These are phyloP conservation scores for Equus quagga DNA, from an alignment of 2,113 vertebrate species.

Conservation along the genomic window DNA sequence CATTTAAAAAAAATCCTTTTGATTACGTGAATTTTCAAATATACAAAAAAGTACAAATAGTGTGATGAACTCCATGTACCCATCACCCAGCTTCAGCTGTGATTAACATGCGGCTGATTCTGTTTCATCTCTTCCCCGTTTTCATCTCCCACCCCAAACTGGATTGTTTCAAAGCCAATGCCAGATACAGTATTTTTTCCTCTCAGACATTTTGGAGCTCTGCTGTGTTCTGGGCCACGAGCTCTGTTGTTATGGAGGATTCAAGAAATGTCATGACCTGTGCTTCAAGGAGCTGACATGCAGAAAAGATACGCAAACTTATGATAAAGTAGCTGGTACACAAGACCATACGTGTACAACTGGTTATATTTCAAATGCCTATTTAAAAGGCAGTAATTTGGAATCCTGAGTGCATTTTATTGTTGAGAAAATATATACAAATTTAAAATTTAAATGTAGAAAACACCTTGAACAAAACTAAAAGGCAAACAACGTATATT, in stretches of 20 bases:
- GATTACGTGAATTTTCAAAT: slow-evolving; percentile 57
- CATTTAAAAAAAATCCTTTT: slow-evolving; percentile 20
- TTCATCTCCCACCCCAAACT: slow-evolving; percentile 3
- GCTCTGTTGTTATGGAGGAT: neutral
- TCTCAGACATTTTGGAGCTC: slow-evolving; percentile 4
- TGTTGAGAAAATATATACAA: slow-evolving; percentile 15
- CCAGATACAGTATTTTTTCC: slow-evolving; percentile 43
- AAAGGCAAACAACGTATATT: neutral
- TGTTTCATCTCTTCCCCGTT: slow-evolving; percentile 43
- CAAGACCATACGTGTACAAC: neutral
- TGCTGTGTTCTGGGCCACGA: neutral
- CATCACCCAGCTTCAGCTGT: neutral
- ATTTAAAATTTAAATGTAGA: slow-evolving; percentile 23
- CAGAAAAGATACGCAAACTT: neutral
- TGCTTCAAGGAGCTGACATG: slow-evolving; percentile 15
- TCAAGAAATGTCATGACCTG: neutral
- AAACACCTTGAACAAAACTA: neutral
- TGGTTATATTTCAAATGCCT: neutral
- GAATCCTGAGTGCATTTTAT: slow-evolving; percentile 23
- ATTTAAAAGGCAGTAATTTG: neutral
- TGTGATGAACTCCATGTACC: slow-evolving; percentile 44
- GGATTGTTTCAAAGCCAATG: slow-evolving; percentile 57
- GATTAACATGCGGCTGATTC: slow-evolving; percentile 30
- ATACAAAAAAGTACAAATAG: slow-evolving; percentile 47
- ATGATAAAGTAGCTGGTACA: neutral